Evolutionary conservation across 2,113 vertebrate species (phyloP), one percentile per base, ranked within the genome.

Genomic region (Oncorhynchus masou): DNA sequence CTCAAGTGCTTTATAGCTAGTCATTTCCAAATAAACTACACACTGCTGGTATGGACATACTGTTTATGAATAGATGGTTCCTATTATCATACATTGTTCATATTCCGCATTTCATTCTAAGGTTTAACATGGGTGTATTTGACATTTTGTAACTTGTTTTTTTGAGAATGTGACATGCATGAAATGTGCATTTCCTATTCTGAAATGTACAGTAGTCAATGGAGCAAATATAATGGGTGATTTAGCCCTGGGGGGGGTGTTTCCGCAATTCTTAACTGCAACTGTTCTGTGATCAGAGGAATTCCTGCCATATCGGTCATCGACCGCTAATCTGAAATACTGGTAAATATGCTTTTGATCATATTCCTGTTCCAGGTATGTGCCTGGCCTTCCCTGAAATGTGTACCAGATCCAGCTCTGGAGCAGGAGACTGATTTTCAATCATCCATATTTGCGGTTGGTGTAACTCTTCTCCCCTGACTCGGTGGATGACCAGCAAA

Each of bases 321-420:
- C 90, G 66, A 75, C 76, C 82, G 72, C 83, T 86, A 84, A 90
- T 83, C 77, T 88, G 89, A 91, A 90, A 88, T 86, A 79, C 85
- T 84, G 84, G 88, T 90, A 90, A 93, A 91, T 91, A 87, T 88
- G 88, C 82, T 65, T 80, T 79, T 89, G 93, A 94, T 94, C 91
- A 94, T 85, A 92, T 93, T 91, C 89, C 88, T 80, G 85, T 84
- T 82, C 25, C 81, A 85, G 88, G 91, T 88, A 91, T 92, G 88
- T 91, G 91, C 83, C 91, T 85, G 88, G 90, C 91, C 91, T 88
- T 90, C 91, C 88, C 90, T 89, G 84, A 81, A 82, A 83, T 34
- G 66, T 64, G 57, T 84, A 75, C 39, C 81, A 78, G 79, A 68
- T 82, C 78, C 79, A 79, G 39, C 2, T 45, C 39, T 45, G 39